A percentile compares a stretch with the other conserved stretches of the same genome.
Conservation (phyloP, 2,113 vertebrate genomes). For the Pygathrix nemaeus region DNA sequence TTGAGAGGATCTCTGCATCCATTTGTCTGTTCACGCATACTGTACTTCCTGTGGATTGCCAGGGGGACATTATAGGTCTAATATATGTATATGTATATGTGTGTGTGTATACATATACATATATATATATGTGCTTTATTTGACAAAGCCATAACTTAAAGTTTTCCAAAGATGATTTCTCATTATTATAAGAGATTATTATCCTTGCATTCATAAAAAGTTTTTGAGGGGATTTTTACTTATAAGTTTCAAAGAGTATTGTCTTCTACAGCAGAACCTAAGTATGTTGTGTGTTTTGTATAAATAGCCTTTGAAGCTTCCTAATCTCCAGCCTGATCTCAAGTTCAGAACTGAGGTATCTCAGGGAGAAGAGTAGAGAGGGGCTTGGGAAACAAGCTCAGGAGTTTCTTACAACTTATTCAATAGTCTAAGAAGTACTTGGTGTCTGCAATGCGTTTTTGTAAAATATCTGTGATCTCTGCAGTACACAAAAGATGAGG, state of each 20-base stretch:
- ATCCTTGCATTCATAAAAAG: slow-evolving; percentile 17
- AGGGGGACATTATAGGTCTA: not conserved
- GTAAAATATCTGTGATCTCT: not conserved
- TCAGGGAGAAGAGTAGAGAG: not conserved
- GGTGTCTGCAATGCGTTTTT: not conserved
- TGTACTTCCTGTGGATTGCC: slow-evolving; percentile 50
- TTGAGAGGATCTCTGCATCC: slow-evolving; percentile 62
- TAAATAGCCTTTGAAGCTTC: not conserved
- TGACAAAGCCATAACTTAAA: slow-evolving; percentile 71
- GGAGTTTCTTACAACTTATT: not conserved
- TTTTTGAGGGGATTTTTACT: not conserved
- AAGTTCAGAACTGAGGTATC: not conserved
- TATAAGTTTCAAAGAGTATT: not conserved
- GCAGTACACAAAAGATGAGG: not conserved
- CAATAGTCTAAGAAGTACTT: not conserved
- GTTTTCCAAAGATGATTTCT: slow-evolving; percentile 73
- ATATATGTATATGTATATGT: not conserved
- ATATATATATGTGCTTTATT: not conserved
- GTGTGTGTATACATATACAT: accelerated
- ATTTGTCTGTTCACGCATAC: slow-evolving; percentile 32
- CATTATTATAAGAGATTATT: slow-evolving; percentile 62
- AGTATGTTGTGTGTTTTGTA: not conserved
- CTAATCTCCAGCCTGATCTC: not conserved
- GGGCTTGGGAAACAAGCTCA: not conserved
- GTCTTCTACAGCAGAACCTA: not conserved